These are phyloP conservation scores for Mormyrus lacerda DNA, from an alignment of 2,113 vertebrate genomes.

Conservation along the genomic window DNA sequence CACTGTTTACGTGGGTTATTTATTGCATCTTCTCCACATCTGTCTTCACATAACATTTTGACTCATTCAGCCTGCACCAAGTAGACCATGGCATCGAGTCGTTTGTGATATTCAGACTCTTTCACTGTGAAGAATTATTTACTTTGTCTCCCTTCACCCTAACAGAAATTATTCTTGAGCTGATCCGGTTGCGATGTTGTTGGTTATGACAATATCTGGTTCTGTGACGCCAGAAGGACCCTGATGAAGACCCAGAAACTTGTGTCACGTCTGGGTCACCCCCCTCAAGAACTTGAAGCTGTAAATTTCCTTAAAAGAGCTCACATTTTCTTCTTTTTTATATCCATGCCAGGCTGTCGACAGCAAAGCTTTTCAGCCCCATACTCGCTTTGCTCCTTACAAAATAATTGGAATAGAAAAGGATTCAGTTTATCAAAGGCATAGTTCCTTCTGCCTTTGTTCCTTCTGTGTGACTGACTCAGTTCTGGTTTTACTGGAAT, in stretches of 20 bases:
- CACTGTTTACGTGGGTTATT: neutral
- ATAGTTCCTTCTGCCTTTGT: constrained; percentile 27
- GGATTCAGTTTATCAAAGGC: constrained; percentile 43
- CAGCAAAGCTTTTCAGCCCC: neutral
- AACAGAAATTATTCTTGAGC: neutral
- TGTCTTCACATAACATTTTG: neutral
- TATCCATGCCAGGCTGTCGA: neutral
- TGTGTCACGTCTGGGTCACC: neutral
- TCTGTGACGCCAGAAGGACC: neutral
- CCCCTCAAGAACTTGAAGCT: neutral
- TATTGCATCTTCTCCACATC: neutral
- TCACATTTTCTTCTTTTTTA: neutral
- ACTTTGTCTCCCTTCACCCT: neutral
- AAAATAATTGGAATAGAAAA: constrained; percentile 45
- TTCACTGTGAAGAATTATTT: neutral
- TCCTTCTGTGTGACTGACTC: constrained; percentile 34
- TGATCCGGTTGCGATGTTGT: neutral
- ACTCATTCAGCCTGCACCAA: neutral
- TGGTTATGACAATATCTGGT: neutral
- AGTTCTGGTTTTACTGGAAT: constrained; percentile 38
- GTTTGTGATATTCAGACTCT: neutral
- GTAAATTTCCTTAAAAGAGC: neutral
- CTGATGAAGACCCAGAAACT: neutral
- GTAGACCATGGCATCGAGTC: neutral
- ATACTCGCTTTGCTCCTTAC: constrained; percentile 15